Base-by-base conservation (phyloP, 1,140 invertebrate genomes). In the Drosophila navojoa region DNA sequence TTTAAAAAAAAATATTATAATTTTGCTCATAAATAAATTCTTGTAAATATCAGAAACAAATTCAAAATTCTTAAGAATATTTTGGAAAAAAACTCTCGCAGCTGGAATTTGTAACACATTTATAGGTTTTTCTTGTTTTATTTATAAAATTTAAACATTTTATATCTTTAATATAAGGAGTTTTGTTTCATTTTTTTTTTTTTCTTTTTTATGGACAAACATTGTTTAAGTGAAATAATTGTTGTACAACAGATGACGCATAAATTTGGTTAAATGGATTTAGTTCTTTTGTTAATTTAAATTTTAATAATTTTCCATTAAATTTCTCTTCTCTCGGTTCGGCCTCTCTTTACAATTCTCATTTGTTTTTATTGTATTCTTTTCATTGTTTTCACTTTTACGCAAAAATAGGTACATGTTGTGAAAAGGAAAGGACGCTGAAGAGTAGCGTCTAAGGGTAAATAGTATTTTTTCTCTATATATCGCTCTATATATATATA, bases 331-430 rank as follows among this genome's bases (percentile, higher is more conserved):
- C 40, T 45, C 42, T 7, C 7, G 3, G 16, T 15, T 45, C 42
- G 35, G 35, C 6, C 6, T 38, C 35, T 11, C 35, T 38, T 38
- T 38, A 38, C 3, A 38, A 38, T 38, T 38, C 11, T 44, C 16
- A 45, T 45, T 45, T 6, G 40, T 13, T 49, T 74, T 77, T 90
- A 90, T 89, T 90, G 85, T 90, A 85, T 86, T 90, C 67, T 69
- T 90, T 90, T 75, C 77, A 76, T 81, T 78, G 75, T 85, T 90
- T 90, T 90, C 77, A 90, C 81, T 90, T 61, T 90, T 76, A 79
- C 77, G 80, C 85, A 89, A 89, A 87, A 87, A 57, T 89, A 89
- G 84, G 84, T 89, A 89, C 84, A 84, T 89, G 57, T 80, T 61
- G 84, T 89, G 84, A 89, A 90, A 87, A 90, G 82, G 84, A 87